Conservation (phyloP, 2,888 invertebrate genomes). For the Conistra vaccinii region DNA sequence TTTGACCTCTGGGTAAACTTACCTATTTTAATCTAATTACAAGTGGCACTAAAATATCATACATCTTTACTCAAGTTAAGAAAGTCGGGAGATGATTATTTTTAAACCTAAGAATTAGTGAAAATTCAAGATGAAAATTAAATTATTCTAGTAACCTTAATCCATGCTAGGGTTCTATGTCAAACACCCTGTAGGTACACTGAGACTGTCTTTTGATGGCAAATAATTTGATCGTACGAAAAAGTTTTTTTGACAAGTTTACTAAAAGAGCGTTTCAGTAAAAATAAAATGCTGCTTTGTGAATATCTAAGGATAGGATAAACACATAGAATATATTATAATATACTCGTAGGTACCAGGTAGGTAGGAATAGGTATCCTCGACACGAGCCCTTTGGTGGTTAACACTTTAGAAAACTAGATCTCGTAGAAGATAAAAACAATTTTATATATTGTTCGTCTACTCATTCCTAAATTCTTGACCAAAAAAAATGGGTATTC, state of each 20-base stretch:
- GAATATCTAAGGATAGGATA: background rate
- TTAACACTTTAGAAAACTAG: background rate
- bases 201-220: background rate
- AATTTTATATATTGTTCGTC: background rate
- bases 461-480: background rate
- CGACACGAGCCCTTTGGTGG: no score
- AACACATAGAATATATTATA: background rate
- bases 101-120: no score
- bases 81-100: background rate
- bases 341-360: no score
- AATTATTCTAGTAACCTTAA: background rate
- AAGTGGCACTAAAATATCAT: slow-evolving; percentile 29
- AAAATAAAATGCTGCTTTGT: background rate
- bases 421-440: background rate
- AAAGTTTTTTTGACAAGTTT: background rate
- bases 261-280: background rate
- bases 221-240: background rate
- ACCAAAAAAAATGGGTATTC: background rate
- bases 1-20: slow-evolving; percentile 12
- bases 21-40: slow-evolving; percentile 20
- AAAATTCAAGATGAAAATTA: background rate
- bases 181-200: background rate
- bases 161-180: background rate
- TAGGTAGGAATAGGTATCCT: no score
- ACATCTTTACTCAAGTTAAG: slow-evolving; percentile 7